phyloP scores from a whole-genome alignment of 2,113 vertebrate genomes.

The Ictalurus punctatus region DNA sequence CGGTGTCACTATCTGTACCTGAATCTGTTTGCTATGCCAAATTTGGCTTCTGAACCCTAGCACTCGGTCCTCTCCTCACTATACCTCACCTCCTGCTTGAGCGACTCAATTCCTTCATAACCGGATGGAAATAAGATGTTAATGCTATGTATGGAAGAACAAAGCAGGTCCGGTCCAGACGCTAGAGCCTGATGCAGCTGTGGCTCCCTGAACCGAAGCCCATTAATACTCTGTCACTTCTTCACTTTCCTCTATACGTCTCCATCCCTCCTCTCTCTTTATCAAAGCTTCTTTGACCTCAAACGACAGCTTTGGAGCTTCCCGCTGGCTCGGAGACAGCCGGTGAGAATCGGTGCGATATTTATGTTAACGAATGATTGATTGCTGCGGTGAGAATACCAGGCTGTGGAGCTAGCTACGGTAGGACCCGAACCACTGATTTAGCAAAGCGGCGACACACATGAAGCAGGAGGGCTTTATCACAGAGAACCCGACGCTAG shows the following conservation, averaged over 20 bases:
- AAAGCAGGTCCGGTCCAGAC: slow-evolving; percentile 17
- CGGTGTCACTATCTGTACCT: not conserved
- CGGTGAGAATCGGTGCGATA: not conserved
- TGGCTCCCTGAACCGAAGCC: not conserved
- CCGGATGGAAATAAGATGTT: slow-evolving; percentile 36
- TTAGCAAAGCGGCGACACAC: slow-evolving; percentile 6
- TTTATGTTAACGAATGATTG: slow-evolving; percentile 44
- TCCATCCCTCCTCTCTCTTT: not conserved
- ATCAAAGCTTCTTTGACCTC: slow-evolving; percentile 39
- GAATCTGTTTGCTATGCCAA: not conserved
- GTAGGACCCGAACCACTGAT: slow-evolving; percentile 18
- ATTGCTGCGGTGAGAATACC: slow-evolving; percentile 38
- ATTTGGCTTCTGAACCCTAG: not conserved
- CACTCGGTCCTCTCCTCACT: not conserved
- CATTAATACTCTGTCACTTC: not conserved
- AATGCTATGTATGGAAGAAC: slow-evolving; percentile 13
- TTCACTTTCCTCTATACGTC: not conserved
- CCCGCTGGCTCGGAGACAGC: not conserved
- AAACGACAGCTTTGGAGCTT: slow-evolving; percentile 34
- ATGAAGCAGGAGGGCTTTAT: slow-evolving; percentile 24
- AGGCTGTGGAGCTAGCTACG: not conserved
- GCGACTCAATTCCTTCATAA: not conserved
- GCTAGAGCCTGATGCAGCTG: not conserved
- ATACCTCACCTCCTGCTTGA: not conserved
- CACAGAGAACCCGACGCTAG: slow-evolving; percentile 2